Conservation (phyloP, 1,140 invertebrate species). For the Brachionus koreanus region DNA sequence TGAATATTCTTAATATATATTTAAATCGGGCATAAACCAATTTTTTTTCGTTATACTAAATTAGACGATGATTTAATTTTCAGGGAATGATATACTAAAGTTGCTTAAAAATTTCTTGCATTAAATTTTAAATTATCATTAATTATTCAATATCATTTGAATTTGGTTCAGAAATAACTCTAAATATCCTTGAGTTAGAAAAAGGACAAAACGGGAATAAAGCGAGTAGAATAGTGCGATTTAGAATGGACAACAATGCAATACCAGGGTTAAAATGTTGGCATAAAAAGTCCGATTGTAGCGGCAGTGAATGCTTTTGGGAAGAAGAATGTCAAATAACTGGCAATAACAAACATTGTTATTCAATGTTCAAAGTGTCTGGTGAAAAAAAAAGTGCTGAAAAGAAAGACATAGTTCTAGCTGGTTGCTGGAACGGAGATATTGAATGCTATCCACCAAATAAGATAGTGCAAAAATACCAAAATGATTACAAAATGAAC, state of each 20-base stretch:
- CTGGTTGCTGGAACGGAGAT: constrained; percentile 38
- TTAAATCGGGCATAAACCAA: too few species aligned
- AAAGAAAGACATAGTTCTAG: neutral
- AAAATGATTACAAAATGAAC: neutral
- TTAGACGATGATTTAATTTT: too few species aligned
- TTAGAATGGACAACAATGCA: neutral
- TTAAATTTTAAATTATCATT: neutral
- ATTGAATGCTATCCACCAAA: constrained; percentile 25
- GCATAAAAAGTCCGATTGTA: neutral
- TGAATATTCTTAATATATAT: too few species aligned
- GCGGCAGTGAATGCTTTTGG: neutral
- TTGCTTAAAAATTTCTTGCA: neutral
- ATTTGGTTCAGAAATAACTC: neutral
- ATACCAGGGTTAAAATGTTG: neutral
- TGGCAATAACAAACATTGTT: neutral
- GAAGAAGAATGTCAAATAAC: neutral
- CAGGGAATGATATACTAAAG: too few species aligned
- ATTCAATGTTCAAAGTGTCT: neutral
- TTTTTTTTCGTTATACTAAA: too few species aligned
- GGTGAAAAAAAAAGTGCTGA: neutral
- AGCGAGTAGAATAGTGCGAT: neutral
- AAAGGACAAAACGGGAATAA: neutral
- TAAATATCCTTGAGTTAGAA: neutral
- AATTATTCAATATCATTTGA: too few species aligned
- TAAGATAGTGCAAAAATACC: neutral